A percentile compares a stretch with the other conserved stretches of the same genome.
Evolutionary conservation across 1,140 invertebrate species (phyloP).

Genomic region (Bombus cullumanus): DNA sequence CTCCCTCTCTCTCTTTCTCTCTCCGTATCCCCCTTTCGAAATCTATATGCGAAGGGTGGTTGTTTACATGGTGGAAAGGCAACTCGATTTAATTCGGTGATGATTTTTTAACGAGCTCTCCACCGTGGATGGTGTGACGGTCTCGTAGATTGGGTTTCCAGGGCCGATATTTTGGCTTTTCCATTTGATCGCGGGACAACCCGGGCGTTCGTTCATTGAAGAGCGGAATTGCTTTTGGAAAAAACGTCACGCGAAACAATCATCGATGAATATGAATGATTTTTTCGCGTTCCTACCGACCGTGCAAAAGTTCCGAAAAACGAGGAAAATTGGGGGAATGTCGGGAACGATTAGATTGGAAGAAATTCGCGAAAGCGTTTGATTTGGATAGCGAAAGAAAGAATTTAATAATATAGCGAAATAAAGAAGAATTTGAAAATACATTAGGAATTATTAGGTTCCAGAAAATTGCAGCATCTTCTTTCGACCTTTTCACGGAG

Average conservation of each 20-base stretch:
- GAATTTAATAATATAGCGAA: neutral
- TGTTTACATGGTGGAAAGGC: constrained; percentile 79
- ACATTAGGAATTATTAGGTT: too few species aligned
- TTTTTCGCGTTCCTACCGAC: neutral
- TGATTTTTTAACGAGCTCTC: constrained; percentile 82
- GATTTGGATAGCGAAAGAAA: too few species aligned
- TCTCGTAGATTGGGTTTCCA: constrained; percentile 51
- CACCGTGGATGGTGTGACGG: constrained; percentile 41
- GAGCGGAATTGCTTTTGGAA: constrained; percentile 37
- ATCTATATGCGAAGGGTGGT: constrained; percentile 72
- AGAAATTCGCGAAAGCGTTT: neutral
- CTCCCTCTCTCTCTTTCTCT: neutral
- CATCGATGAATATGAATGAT: constrained; percentile 27
- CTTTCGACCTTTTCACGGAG: too few species aligned
- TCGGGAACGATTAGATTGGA: neutral
- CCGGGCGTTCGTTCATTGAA: constrained; percentile 38
- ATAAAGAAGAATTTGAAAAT: neutral
- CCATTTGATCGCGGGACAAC: constrained; percentile 7
- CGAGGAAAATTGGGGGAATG: neutral
- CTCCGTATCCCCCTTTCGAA: constrained; percentile 22
- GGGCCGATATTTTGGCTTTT: constrained; percentile 12
- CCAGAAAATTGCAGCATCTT: too few species aligned
- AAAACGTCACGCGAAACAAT: constrained; percentile 27
- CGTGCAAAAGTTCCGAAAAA: neutral
- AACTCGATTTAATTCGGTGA: constrained; percentile 82